These are phyloP conservation scores for Nomada ruficornis DNA, from an alignment of 2,888 invertebrate genomes.

Conservation along the genomic window DNA sequence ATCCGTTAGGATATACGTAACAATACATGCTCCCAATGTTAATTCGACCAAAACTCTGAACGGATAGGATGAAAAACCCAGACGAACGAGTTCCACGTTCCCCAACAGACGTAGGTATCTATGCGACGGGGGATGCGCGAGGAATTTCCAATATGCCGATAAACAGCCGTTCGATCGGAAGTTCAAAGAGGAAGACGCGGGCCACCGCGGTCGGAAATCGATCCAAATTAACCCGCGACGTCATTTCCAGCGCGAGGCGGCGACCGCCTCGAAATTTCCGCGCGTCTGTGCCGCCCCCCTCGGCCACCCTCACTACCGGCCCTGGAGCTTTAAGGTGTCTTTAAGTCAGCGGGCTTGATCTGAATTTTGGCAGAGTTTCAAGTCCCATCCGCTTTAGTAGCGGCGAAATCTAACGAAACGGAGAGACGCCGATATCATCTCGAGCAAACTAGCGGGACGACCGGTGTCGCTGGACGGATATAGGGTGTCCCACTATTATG, in stretches of 20 bases:
- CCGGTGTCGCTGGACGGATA: slow-evolving; percentile 76
- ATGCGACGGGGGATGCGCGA: not conserved
- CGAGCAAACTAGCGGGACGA: slow-evolving; percentile 78
- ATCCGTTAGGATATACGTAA: too few species aligned
- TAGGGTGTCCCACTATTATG: slow-evolving; percentile 79
- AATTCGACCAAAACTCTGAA: too few species aligned
- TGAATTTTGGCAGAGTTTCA: slow-evolving; percentile 82
- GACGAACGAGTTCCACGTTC: not conserved
- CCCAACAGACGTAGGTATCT: slow-evolving; percentile 2
- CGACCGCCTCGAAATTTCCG: slow-evolving; percentile 59
- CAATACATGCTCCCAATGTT: too few species aligned
- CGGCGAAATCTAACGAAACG: slow-evolving; percentile 78
- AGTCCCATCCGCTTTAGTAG: slow-evolving; percentile 80
- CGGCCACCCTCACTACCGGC: not conserved
- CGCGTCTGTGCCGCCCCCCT: slow-evolving; percentile 14
- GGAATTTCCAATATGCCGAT: slow-evolving; percentile 54
- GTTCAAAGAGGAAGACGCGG: slow-evolving; percentile 49
- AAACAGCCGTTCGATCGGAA: slow-evolving; percentile 56
- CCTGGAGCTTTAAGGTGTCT: slow-evolving; percentile 77
- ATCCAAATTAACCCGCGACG: slow-evolving; percentile 68
- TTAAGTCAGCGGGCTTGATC: slow-evolving; percentile 79
- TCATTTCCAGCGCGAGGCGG: slow-evolving; percentile 58
- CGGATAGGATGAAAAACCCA: not conserved
- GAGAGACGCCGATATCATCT: slow-evolving; percentile 81
- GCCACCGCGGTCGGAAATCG: slow-evolving; percentile 60